These are phyloP conservation scores for Propithecus deckenii DNA, from an alignment of 2,797 vertebrate genomes.

Conservation along the genomic window DNA sequence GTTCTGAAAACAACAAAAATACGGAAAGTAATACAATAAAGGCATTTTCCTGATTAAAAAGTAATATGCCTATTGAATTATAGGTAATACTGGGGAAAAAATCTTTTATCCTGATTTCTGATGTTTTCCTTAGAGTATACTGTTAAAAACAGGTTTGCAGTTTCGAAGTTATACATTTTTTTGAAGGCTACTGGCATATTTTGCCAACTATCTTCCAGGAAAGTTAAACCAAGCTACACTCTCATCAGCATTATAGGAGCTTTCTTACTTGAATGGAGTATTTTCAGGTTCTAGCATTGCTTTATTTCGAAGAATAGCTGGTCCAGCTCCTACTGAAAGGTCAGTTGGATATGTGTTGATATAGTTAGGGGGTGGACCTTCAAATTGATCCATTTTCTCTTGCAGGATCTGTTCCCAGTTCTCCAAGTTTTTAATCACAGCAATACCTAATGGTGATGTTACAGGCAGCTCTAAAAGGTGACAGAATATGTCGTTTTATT, in stretches of 20 bases:
- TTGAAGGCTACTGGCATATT: background rate
- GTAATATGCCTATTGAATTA: background rate
- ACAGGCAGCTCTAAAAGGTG: constrained; percentile 93
- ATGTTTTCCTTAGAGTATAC: background rate
- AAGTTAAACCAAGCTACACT: background rate
- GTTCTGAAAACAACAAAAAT: constrained; percentile 18
- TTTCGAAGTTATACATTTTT: background rate
- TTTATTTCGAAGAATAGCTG: constrained; percentile 95
- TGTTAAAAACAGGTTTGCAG: background rate
- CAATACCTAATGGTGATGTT: constrained; percentile 93
- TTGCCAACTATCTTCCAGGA: background rate
- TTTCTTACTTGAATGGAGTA: constrained; percentile 96
- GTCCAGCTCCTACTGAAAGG: constrained; percentile 90
- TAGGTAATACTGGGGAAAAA: background rate
- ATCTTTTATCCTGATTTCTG: background rate
- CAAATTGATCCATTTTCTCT: constrained; percentile 95
- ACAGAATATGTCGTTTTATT: constrained; percentile 51
- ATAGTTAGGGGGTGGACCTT: constrained; percentile 97
- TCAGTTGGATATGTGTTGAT: constrained; percentile 95
- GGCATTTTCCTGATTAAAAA: constrained; percentile 19
- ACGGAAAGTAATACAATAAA: background rate
- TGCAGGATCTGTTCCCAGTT: constrained; percentile 97
- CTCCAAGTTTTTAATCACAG: constrained; percentile 96
- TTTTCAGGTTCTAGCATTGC: constrained; percentile 99
- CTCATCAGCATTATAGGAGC: background rate